phyloP scores from a whole-genome alignment of 2,888 invertebrate species.

The Alentia gelatinosa region DNA sequence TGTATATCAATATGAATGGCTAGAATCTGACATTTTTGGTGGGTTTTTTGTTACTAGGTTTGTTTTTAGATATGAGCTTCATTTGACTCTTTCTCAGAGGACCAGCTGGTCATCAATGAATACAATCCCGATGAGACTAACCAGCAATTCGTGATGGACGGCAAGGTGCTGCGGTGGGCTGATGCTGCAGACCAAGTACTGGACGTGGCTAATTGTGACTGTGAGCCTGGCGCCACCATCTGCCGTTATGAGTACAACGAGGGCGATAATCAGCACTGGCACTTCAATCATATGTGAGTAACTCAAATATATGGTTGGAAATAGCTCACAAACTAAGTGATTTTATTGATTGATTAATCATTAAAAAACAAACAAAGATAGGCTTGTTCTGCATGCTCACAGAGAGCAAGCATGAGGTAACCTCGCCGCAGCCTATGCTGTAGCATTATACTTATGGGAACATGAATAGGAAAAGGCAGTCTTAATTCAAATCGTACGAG shows the following conservation, averaged over 20 bases:
- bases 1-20: no score
- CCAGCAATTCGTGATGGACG: slow-evolving; percentile 35
- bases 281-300: slow-evolving; percentile 43
- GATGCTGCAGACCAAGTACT: slow-evolving; percentile 14
- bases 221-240: slow-evolving; percentile 44
- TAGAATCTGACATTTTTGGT: no score
- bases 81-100: background rate
- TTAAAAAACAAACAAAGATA: no score
- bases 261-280: slow-evolving; percentile 57
- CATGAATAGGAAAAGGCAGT: no score
- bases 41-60: no score
- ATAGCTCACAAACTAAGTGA: background rate
- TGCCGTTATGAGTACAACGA: slow-evolving; percentile 47
- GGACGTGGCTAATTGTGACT: slow-evolving; percentile 31
- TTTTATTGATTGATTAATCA: no score
- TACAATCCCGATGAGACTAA: slow-evolving; percentile 50
- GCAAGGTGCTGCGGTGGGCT: background rate
- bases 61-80: no score
- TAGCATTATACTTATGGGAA: no score
- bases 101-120: slow-evolving; percentile 26
- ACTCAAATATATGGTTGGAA: background rate
- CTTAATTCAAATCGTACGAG: no score
- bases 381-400: no score
- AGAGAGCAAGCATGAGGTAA: no score
- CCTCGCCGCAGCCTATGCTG: no score